Evolutionary conservation across 1,140 invertebrate species (phyloP).

Genomic region (Diorhabda sublineata): DNA sequence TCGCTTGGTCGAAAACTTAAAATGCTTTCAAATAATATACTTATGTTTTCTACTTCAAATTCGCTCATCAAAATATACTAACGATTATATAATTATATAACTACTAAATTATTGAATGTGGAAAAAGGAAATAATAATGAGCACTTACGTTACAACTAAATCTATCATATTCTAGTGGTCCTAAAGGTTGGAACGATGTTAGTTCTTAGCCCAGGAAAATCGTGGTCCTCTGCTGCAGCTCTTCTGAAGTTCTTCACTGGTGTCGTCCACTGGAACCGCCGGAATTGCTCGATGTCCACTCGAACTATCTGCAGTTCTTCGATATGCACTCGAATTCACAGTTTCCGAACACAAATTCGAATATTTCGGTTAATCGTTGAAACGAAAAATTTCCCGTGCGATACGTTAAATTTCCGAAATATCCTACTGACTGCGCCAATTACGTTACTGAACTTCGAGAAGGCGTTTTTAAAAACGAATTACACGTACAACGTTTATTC

Average conservation of each 20-base stretch:
- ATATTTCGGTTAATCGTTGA: constrained; percentile 1
- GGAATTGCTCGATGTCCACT: background rate
- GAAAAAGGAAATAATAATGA: too few relatives aligned
- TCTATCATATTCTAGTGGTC: too few relatives aligned
- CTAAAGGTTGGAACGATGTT: background rate
- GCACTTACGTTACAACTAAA: too few relatives aligned
- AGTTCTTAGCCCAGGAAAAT: background rate
- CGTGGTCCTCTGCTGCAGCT: background rate
- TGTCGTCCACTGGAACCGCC: background rate
- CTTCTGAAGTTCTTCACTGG: background rate
- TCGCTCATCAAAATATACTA: too few relatives aligned
- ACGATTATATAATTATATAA: too few relatives aligned
- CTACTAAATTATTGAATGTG: too few relatives aligned
- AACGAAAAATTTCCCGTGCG: background rate
- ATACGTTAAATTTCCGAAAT: background rate
- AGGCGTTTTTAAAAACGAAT: too few relatives aligned
- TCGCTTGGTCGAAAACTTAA: too few relatives aligned
- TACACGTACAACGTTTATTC: too few relatives aligned
- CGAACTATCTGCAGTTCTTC: background rate
- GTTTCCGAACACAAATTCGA: background rate
- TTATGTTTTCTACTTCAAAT: too few relatives aligned
- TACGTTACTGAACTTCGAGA: background rate
- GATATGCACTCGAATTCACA: background rate
- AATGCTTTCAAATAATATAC: too few relatives aligned
- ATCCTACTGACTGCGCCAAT: background rate